Base-by-base conservation (phyloP, 2,113 vertebrate species). In the Pachyramphus minor region DNA sequence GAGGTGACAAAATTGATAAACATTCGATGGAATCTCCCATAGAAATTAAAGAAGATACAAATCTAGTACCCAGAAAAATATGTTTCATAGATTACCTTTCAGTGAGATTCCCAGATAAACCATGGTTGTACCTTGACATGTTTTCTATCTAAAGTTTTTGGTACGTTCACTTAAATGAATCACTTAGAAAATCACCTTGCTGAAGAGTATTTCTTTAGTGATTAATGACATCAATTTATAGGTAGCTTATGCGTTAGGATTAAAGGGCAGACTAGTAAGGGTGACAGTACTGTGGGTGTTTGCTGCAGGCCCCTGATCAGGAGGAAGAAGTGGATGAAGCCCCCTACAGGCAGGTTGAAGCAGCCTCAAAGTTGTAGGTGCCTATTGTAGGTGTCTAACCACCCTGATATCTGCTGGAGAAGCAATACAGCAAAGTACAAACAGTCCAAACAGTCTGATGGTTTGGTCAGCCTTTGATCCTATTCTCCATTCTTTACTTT, bases 141-240 rank as follows among this genome's bases (percentile, higher is more conserved):
- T 27, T 66, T 84, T 93, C 69, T 68, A 31, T 59, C 53, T 96
- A 63, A 79, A 89, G 20, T 69, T 96, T 92, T 89, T 56, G 49
- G 39, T 92, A 71, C 27, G 83, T 96, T 75, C 42, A 84, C 24
- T 82, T 93, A 92, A 96, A 95, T 88, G 67, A 96, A 96, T 76
- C 19, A 77, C 91, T 96, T 93, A 88, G 59, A 93, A 95, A 90
- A 91, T 86, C 78, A 95, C 35, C 37, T 94, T 93, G 42, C 28
- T 63, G 77, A 87, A 91, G 64, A 95, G 33, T 60, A 89, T 94
- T 93, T 96, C 22, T 76, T 60, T 80, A 80, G 64, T 89, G 58
- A 89, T 95, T 93, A 90, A 93, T 95, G 69, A 95, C 71, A 93
- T 59, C 62, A 47, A 90, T 77, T 84, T 47, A 33, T 11, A 37